Evolutionary conservation across 2,113 vertebrate species (phyloP).

Genomic region (Actenoides hombroni): DNA sequence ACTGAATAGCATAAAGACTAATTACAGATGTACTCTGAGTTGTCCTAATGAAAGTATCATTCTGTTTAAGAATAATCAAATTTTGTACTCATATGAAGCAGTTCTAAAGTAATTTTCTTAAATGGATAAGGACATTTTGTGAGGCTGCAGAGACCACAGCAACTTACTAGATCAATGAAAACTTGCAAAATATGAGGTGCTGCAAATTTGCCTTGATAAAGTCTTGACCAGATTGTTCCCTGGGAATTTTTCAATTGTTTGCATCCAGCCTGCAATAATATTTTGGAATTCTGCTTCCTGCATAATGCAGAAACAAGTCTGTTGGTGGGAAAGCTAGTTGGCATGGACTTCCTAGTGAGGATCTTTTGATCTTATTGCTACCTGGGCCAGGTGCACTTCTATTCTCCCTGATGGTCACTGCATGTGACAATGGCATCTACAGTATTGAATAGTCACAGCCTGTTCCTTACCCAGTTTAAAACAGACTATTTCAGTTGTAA

Average conservation of each 20-base stretch:
- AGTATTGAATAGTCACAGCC: accelerated
- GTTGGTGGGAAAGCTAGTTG: background rate
- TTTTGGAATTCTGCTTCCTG: background rate
- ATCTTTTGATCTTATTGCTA: background rate
- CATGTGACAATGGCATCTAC: background rate
- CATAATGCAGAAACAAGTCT: background rate
- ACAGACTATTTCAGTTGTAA: background rate
- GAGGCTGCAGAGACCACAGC: background rate
- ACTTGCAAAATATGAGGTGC: background rate
- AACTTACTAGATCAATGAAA: background rate
- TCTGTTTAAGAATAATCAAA: background rate
- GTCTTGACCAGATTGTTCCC: background rate
- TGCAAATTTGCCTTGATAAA: background rate
- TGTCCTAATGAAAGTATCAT: background rate
- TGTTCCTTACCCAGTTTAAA: background rate
- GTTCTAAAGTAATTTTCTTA: background rate
- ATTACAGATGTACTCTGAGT: background rate
- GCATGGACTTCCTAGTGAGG: background rate
- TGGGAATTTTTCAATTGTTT: background rate
- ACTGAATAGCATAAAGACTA: background rate
- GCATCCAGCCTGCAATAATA: background rate
- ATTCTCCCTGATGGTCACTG: background rate
- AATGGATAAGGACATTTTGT: background rate
- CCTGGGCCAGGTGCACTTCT: background rate
- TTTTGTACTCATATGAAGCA: background rate